Conservation (phyloP, 2,797 vertebrate genomes). For the Protonibea diacanthus region DNA sequence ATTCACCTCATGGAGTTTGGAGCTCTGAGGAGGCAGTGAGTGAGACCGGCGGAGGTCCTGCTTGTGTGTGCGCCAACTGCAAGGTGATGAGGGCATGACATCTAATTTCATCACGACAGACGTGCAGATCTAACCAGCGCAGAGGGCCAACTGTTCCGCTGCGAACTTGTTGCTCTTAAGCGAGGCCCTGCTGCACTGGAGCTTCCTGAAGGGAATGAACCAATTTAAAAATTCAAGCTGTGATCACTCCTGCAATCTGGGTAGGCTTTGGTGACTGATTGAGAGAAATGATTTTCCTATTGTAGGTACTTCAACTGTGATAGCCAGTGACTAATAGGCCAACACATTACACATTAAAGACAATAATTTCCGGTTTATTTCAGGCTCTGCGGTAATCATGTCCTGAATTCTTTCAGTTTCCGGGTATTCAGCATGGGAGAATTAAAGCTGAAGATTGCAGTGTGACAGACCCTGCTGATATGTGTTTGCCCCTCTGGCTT, state of each 20-base stretch:
- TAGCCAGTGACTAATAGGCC: background rate
- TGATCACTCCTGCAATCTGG: conserved; percentile 22
- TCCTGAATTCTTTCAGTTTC: conserved; percentile 1
- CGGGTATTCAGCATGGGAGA: background rate
- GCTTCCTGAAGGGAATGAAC: conserved; percentile 7
- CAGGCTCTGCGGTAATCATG: background rate
- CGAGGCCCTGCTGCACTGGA: background rate
- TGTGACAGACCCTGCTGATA: background rate
- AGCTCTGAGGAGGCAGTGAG: conserved; percentile 5
- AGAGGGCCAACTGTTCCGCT: conserved; percentile 10
- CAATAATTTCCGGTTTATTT: background rate
- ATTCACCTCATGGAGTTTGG: conserved; percentile 34
- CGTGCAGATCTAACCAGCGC: conserved; percentile 5
- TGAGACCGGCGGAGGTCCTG: background rate
- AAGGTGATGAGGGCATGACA: conserved; percentile 28
- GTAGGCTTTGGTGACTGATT: conserved; percentile 16
- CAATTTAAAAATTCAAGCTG: conserved; percentile 35
- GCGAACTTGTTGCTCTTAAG: background rate
- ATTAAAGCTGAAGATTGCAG: background rate
- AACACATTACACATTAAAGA: background rate
- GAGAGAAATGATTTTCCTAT: conserved; percentile 12
- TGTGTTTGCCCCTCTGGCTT: background rate
- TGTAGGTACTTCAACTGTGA: background rate
- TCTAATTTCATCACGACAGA: conserved; percentile 34
- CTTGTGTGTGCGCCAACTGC: background rate